Base-by-base conservation (phyloP, 2,888 invertebrate species). In the Lacanobia oleracea region DNA sequence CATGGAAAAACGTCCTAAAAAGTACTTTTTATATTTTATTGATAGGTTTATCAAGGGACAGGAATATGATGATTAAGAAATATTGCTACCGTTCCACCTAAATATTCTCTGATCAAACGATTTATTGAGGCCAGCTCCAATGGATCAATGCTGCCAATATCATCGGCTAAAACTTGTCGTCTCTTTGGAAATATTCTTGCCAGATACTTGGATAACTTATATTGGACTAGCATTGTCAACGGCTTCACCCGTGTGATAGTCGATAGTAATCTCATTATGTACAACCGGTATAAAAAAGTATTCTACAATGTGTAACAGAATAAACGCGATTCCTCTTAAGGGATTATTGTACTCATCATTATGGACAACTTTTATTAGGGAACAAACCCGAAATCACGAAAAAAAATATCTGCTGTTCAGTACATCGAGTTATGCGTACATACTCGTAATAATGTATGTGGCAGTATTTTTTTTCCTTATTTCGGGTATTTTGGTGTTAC, bases 141-240 rank as follows among this genome's bases (percentile, higher is more conserved):
- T 45, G 43, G 53, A 75, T 75, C 50, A 74, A 53, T 33, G 43
- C 60, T 74, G n/a, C 51, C 9, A 75, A 75, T 67, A 53, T 23
- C 21, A 16, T 53, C 21, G 27, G 27, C 37, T 27, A 21, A 60
- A 40, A 40, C 12, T 10, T 33, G n/a, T 67, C n/a, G 21, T 18
- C 14, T 56, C 61, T 74, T 61, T 75, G 33, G 59, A 67, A 16
- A 8, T 56, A 12, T n/a, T 21, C 54, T 9, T 56, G 60, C 40
- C n/a, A n/a, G n/a, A n/a, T 48, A 48, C 54, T 54, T 27, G 12
- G 61, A 63, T 68, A n/a, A 53, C 27, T 53, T 66, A 48, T 43
- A 23, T 51, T 4, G 23, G 53, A 53, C 21, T 53, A 51, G 23
- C 23, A 14, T 23, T 14, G 33, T 12, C 5, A 21, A 21, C 6